A percentile compares a stretch with the other conserved stretches of the same genome.
Conservation (phyloP, 1,140 invertebrate genomes). For the Drosophila pseudoobscura region DNA sequence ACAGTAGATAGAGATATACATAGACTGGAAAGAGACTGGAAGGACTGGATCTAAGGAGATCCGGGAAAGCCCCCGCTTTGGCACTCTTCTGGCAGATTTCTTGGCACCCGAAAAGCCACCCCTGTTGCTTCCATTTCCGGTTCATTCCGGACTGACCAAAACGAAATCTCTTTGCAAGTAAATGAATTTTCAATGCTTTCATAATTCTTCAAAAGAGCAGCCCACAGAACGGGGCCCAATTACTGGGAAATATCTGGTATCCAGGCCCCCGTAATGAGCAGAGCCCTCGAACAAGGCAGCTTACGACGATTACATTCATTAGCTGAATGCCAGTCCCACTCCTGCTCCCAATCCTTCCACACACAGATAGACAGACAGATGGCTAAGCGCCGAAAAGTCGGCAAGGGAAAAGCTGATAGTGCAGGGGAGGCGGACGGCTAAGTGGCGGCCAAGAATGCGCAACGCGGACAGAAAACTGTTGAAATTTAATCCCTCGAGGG, state of each 20-base stretch:
- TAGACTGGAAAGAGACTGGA: no score
- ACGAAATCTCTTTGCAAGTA: no score
- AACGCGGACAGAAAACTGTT: constrained; percentile 71
- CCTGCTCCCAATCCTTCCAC: background rate
- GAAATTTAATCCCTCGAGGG: constrained; percentile 81
- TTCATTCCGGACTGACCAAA: background rate
- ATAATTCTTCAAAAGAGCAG: constrained; percentile 29
- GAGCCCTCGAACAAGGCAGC: constrained; percentile 55
- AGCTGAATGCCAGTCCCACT: constrained; percentile 54
- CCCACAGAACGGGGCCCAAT: constrained; percentile 43
- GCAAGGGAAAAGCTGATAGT: constrained; percentile 41
- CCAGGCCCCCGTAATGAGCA: constrained; percentile 42
- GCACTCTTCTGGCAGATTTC: background rate
- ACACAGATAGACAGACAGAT: constrained; percentile 36
- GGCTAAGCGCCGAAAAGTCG: constrained; percentile 65
- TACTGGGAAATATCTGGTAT: constrained; percentile 61
- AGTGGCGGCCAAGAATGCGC: constrained; percentile 75
- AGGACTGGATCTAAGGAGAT: no score
- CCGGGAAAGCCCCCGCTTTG: no score
- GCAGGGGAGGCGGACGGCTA: constrained; percentile 21
- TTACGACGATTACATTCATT: constrained; percentile 80
- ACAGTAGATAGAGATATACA: no score
- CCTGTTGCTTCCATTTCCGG: background rate
- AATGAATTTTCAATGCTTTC: constrained; percentile 49
- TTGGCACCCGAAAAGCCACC: background rate